phyloP scores from a whole-genome alignment of 2,113 vertebrate genomes.

The Arizona elegans region DNA sequence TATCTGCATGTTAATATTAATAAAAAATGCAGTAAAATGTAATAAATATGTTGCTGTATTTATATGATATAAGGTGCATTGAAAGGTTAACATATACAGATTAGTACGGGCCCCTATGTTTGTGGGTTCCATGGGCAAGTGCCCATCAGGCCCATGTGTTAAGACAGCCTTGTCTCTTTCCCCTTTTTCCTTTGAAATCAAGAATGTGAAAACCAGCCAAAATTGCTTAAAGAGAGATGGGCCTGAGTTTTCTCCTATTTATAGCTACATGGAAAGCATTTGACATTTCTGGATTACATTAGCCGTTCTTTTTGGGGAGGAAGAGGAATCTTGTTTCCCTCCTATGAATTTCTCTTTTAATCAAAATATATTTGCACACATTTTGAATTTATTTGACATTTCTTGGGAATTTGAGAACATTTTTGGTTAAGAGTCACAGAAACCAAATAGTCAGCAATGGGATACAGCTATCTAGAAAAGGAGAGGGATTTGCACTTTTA shows the following conservation, averaged over 20 bases:
- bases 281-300: not conserved
- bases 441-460: not conserved
- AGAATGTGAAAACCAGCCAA: not conserved
- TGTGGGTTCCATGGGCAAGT: too few relatives aligned
- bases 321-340: not conserved
- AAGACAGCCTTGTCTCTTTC: not conserved
- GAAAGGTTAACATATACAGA: too few relatives aligned
- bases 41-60: too few relatives aligned
- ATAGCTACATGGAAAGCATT: not conserved
- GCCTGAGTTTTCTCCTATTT: not conserved
- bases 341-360: not conserved
- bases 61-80: too few relatives aligned
- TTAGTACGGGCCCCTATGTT: too few relatives aligned
- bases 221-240: not conserved
- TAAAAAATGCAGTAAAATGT: too few relatives aligned
- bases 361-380: not conserved
- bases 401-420: not conserved
- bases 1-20: too few relatives aligned
- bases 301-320: not conserved
- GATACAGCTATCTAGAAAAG: not conserved
- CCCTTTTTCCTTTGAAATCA: not conserved
- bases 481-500: not conserved
- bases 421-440: not conserved
- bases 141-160: too few relatives aligned
- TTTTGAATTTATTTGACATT: not conserved